phyloP scores from a whole-genome alignment of 2,888 invertebrate species.

The Morinoia aosen region DNA sequence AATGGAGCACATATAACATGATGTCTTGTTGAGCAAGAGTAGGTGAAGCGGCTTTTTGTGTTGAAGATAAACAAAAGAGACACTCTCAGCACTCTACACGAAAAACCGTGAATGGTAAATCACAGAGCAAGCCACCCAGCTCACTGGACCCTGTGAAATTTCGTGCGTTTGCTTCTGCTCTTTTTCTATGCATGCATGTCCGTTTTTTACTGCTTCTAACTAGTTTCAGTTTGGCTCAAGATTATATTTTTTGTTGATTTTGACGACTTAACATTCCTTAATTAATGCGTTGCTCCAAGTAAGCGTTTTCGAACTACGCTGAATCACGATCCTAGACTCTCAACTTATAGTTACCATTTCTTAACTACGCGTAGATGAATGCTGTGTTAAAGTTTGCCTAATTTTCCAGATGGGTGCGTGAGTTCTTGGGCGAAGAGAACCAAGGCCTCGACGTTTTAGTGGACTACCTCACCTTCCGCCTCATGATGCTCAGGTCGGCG shows the following conservation, averaged over 20 bases:
- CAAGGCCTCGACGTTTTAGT: conserved; percentile 96
- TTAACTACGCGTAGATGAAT: too few relatives aligned
- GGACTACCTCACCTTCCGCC: conserved; percentile 95
- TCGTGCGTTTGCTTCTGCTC: neutral
- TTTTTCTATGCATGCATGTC: neutral
- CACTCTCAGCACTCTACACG: too few relatives aligned
- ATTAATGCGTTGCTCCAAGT: neutral
- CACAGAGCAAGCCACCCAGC: neutral
- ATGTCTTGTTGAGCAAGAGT: too few relatives aligned
- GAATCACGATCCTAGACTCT: neutral
- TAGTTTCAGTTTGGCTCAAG: neutral
- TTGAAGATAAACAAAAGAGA: too few relatives aligned
- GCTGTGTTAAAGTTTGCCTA: too few relatives aligned
- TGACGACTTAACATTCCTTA: neutral
- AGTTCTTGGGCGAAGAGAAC: conserved; percentile 96
- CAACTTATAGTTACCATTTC: neutral
- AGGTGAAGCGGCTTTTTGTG: too few relatives aligned
- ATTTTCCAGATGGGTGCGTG: conserved; percentile 91
- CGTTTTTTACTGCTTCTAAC: neutral
- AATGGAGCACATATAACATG: too few relatives aligned
- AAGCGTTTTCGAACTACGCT: neutral
- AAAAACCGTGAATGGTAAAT: too few relatives aligned
- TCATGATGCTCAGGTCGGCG: conserved; percentile 85
- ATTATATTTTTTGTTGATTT: neutral
- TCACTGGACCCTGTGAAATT: neutral